phyloP scores from a whole-genome alignment of 2,888 invertebrate species.

The Timandra comae region DNA sequence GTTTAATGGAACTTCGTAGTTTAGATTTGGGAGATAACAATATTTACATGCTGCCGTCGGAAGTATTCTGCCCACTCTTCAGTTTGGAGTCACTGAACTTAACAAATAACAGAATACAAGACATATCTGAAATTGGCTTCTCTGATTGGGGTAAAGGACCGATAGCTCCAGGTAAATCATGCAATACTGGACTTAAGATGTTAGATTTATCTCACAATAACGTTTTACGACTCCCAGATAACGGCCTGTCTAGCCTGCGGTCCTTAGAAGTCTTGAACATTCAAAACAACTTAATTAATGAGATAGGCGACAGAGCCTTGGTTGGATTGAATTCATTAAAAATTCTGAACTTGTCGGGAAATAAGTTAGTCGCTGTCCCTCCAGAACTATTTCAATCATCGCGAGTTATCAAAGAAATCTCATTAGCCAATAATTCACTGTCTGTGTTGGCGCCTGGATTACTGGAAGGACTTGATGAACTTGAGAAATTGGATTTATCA shows the following conservation, averaged over 20 bases:
- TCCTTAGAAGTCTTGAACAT: conserved; percentile 83
- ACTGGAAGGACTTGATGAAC: conserved; percentile 83
- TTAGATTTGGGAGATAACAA: conserved; percentile 86
- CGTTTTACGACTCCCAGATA: conserved; percentile 81
- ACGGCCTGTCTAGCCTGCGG: conserved; percentile 82
- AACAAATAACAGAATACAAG: conserved; percentile 86
- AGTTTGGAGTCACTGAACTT: conserved; percentile 83
- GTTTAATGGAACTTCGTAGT: conserved; percentile 80
- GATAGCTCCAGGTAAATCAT: conserved; percentile 81
- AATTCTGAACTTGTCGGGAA: conserved; percentile 86
- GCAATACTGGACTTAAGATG: conserved; percentile 81
- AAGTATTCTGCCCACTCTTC: conserved; percentile 83
- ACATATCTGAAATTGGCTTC: conserved; percentile 85
- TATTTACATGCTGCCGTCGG: conserved; percentile 84
- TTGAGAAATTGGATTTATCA: conserved; percentile 84
- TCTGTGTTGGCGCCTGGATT: conserved; percentile 85
- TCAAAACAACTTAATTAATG: conserved; percentile 85
- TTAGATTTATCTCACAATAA: conserved; percentile 86
- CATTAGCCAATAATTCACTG: conserved; percentile 88
- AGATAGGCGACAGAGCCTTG: conserved; percentile 85
- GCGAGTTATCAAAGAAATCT: conserved; percentile 81
- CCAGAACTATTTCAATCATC: conserved; percentile 86
- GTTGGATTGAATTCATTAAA: conserved; percentile 82
- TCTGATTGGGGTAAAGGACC: conserved; percentile 84
- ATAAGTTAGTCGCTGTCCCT: conserved; percentile 86